Evolutionary conservation across 2,797 vertebrate species (phyloP), one percentile per base, ranked within the genome.

Genomic region (Cirrhinus mrigala): DNA sequence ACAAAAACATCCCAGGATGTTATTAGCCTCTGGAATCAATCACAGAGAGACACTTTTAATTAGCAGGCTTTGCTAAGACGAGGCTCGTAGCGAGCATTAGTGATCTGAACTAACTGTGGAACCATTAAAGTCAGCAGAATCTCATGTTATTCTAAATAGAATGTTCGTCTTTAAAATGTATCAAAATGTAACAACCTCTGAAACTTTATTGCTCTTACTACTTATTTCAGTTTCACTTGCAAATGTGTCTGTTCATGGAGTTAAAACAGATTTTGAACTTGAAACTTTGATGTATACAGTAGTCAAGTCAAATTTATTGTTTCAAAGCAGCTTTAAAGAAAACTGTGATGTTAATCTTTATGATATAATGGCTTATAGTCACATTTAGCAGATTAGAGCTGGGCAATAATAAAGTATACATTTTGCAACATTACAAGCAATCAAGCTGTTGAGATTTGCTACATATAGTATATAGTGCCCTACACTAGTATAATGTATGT

Each of bases 11-110:
- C 69, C 69, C 75, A 20, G 81, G 60, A 60, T 83, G 58, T 66
- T 69, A 37, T 79, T 83, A 46, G 52, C 77, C 50, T 44, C 20
- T 83, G 58, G 58, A 83, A 27, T 83, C 62, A 40, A 76, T 83
- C 29, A 50, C 44, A 20, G 9, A 24, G 44, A 75, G 71, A 68
- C 48, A 24, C 71, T n/a, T 66, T 64, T 66, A 50, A 83, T 75
- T 52, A 33, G 81, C 10, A 0, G 22, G 14, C 18, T 20, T n/a
- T 15, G 56, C 54, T 73, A 74, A 62, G n/a, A 46, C 7, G 73
- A 27, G 70, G 44, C 24, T 48, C n/a, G 14, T 16, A 73, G 70
- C 9, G 46, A 56, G 29, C 11, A 40, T 24, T 44, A 75, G 73
- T 22, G 37, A 40, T 37, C 33, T 69, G 66, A 69, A 22, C 66